Conservation (phyloP, 2,797 vertebrate species). For the Trematomus bernacchii region DNA sequence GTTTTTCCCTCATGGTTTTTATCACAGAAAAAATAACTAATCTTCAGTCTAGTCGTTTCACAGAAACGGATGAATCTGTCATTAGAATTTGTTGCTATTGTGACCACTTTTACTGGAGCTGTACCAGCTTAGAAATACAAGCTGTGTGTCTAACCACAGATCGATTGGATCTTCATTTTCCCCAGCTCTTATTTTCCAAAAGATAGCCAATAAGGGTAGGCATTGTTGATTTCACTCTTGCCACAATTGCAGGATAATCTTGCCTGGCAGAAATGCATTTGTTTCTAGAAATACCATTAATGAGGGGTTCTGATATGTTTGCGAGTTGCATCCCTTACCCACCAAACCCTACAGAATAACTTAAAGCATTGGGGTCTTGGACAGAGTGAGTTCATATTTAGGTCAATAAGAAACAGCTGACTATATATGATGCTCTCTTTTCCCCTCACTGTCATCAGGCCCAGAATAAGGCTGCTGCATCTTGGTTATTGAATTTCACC, state of each 20-base stretch:
- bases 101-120: constrained; percentile 19
- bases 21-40: neutral
- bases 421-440: constrained; percentile 53
- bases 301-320: constrained; percentile 71
- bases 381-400: constrained; percentile 67
- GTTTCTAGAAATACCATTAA: constrained; percentile 79
- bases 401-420: constrained; percentile 69
- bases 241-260: constrained; percentile 67
- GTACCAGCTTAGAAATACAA: constrained; percentile 43
- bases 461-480: constrained; percentile 27
- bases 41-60: constrained; percentile 27
- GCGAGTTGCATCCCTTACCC: constrained; percentile 48
- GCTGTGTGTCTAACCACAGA: constrained; percentile 56
- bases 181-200: constrained; percentile 55
- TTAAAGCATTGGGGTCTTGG: constrained; percentile 37
- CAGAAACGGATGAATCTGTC: constrained; percentile 6
- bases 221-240: constrained; percentile 62
- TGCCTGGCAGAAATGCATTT: constrained; percentile 54
- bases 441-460: constrained; percentile 31
- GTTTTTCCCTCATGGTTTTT: constrained; percentile 1
- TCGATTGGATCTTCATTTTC: constrained; percentile 52
- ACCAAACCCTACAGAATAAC: constrained; percentile 57
- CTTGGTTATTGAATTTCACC: constrained; percentile 32
- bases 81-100: neutral
- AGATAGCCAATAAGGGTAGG: constrained; percentile 49